Evolutionary conservation across 2,797 vertebrate genomes (phyloP).

Genomic region (Semotilus atromaculatus): DNA sequence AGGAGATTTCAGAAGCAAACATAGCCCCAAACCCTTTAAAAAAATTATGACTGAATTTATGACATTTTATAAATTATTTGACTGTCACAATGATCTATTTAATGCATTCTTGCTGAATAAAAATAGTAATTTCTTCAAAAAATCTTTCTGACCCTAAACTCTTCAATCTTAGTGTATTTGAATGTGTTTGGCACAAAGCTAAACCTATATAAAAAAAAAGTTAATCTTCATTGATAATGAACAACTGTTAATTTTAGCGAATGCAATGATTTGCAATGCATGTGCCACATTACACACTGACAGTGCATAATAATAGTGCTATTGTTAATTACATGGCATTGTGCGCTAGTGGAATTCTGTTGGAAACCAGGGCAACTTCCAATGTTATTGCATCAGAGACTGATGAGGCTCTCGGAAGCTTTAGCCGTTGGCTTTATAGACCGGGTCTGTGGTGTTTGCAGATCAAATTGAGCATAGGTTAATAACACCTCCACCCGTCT

Average conservation of each 20-base stretch:
- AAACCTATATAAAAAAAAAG: background rate
- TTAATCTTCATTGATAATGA: background rate
- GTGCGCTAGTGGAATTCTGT: background rate
- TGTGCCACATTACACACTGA: background rate
- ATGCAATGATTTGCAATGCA: background rate
- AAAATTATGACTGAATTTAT: background rate
- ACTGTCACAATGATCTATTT: background rate
- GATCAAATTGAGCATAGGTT: constrained; percentile 33
- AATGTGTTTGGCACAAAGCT: background rate
- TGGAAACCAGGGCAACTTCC: constrained; percentile 34
- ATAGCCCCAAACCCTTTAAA: background rate
- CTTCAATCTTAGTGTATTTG: background rate
- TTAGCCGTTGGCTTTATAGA: constrained; percentile 8
- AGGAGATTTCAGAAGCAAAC: background rate
- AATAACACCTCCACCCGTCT: constrained; percentile 23
- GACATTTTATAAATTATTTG: background rate
- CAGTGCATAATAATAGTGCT: constrained; percentile 28
- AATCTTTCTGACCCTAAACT: background rate
- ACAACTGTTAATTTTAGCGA: background rate
- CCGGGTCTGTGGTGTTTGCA: constrained; percentile 7
- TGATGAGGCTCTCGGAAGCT: background rate
- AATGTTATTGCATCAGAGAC: constrained; percentile 14
- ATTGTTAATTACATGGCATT: constrained; percentile 6
- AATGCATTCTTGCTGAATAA: background rate
- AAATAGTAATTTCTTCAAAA: background rate